These are phyloP conservation scores for Passer montanus DNA, from an alignment of 2,113 vertebrate genomes.

Conservation along the genomic window DNA sequence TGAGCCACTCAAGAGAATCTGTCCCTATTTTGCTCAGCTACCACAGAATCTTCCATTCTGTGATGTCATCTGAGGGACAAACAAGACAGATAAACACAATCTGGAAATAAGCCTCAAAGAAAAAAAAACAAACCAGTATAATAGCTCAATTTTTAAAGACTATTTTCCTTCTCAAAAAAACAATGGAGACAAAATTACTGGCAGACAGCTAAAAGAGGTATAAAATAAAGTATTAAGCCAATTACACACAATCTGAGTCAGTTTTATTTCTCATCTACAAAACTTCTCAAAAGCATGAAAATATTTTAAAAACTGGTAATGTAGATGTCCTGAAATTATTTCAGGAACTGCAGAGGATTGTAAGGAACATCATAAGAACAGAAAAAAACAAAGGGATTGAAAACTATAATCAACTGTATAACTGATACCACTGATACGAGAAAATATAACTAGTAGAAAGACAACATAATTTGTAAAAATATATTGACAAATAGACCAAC, in stretches of 20 bases:
- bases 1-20: not conserved
- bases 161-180: not conserved
- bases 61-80: not conserved
- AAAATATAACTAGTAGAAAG: not conserved
- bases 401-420: not conserved
- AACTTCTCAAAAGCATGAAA: not conserved
- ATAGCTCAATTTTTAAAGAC: not conserved
- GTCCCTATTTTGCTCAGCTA: not conserved
- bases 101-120: not conserved
- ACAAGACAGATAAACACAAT: not conserved
- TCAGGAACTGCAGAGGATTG: not conserved
- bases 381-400: not conserved
- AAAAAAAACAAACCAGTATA: not conserved
- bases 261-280: not conserved
- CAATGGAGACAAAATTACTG: not conserved
- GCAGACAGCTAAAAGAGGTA: not conserved
- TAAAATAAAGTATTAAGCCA: not conserved
- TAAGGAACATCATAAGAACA: not conserved
- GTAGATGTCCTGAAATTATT: not conserved
- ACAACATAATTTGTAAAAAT: slow-evolving; percentile 7
- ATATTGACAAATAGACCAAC: not conserved
- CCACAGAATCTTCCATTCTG: not conserved
- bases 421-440: not conserved
- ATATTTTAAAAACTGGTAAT: not conserved
- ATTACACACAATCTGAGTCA: not conserved